Evolutionary conservation across 1,140 invertebrate genomes (phyloP), one percentile per base, ranked within the genome.

Genomic region (Tetramorium simillimum): DNA sequence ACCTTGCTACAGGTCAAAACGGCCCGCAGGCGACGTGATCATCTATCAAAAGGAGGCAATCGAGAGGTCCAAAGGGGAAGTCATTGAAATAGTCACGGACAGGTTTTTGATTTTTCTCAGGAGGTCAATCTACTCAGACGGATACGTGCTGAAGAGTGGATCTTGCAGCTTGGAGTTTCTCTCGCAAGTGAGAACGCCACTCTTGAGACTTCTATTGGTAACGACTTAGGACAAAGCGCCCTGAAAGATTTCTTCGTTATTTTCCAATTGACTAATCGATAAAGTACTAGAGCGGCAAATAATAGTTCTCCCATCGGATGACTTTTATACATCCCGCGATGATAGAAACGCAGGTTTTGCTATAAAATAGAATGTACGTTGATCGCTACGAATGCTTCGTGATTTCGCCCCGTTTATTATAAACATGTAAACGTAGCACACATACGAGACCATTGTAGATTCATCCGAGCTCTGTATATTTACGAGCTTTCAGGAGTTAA

Each of bases 101-200:
- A 62, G 70, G 28, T 60, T 65, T 78, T 85, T 88, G 88, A 90
- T 90, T 89, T 90, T 87, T 90, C 86, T 90, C 78, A 9, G 14
- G 78, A 75, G 86, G 77, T 78, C 85, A 76, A 89, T 85, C 65
- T 56, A 84, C 88, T 40, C 85, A 58, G 43, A 53, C 85, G 65
- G 43, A 89, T 84, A 89, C 89, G 89, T 90, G 88, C 88, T 53
- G 65, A 89, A 89, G 84, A 46, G 75, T 81, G 76, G 69, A 89
- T 89, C 88, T 85, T 62, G 53, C 60, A 49, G 33, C n/a, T 67
- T n/a, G 28, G 28, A 82, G 49, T 51, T 51, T 51, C 7, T 24
- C n/a, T 60, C 14, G 69, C 40, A 21, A 60, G 51, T 14, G 53
- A 84, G n/a, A n/a, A n/a, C 62, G 43, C 28, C 21, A 40, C 53